A percentile compares a stretch with the other conserved stretches of the same genome.
These are phyloP conservation scores for Macroteleia sp. DNA, from an alignment of 2,888 invertebrate species.

Conservation along the genomic window DNA sequence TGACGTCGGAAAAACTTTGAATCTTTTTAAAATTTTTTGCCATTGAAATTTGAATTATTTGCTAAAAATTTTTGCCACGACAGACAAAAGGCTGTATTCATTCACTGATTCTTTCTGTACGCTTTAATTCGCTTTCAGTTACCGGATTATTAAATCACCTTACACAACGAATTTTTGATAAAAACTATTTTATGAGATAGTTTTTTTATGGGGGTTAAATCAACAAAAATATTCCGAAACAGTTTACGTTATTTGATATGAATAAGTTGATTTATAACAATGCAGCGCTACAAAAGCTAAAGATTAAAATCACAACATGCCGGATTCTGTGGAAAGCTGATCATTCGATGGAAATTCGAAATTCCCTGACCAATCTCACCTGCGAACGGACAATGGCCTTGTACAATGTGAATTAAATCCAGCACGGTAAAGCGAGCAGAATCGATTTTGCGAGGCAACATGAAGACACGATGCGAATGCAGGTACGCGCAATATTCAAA, in stretches of 20 bases:
- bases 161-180: no score
- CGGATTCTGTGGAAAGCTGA: slow-evolving; percentile 45
- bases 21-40: no score
- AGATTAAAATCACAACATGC: slow-evolving; percentile 49
- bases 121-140: no score
- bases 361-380: slow-evolving; percentile 45
- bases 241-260: slow-evolving; percentile 7
- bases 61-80: no score
- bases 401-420: slow-evolving; percentile 56
- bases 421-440: slow-evolving; percentile 33
- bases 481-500: slow-evolving; percentile 37
- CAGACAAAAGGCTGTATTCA: no score
- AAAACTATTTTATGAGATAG: no score
- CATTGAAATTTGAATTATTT: no score
- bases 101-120: no score
- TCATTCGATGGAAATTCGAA: slow-evolving; percentile 43
- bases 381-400: slow-evolving; percentile 54
- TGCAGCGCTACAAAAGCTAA: slow-evolving; percentile 9
- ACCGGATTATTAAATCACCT: no score
- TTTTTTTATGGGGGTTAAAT: no score
- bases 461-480: no score
- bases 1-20: no score
- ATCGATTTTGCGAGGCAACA: slow-evolving; percentile 45
- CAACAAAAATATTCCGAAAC: neutral
- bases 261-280: slow-evolving; percentile 30